Percentiles rank a stretch among this genome's conserved stretches.
These are phyloP conservation scores for Protomyctophum bolini DNA, from an alignment of 2,113 vertebrate genomes.

Conservation along the genomic window DNA sequence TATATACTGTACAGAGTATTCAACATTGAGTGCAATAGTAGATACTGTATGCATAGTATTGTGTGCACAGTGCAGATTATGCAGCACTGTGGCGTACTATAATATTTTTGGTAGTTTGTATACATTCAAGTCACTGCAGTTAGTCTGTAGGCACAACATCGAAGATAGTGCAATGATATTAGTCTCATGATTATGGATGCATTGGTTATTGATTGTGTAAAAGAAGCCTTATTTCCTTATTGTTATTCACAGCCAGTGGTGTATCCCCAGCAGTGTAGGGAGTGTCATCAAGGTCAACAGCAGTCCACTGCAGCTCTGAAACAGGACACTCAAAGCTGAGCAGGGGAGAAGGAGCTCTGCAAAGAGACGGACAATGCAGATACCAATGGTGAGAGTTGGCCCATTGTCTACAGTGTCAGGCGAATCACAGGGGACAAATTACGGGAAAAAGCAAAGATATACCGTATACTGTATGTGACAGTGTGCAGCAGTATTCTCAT, in stretches of 20 bases:
- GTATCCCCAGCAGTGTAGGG: conserved; percentile 57
- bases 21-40: conserved; percentile 23
- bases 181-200: conserved; percentile 44
- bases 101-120: conserved; percentile 39
- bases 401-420: too few species aligned
- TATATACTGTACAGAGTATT: conserved; percentile 41
- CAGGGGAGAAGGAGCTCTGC: conserved; percentile 69
- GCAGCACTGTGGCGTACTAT: conserved; percentile 51
- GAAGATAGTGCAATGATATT: conserved; percentile 33
- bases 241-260: conserved; percentile 61
- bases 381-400: background rate
- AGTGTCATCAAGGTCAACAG: conserved; percentile 70
- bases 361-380: conserved; percentile 23
- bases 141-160: conserved; percentile 58
- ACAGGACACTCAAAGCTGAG: conserved; percentile 71
- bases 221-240: conserved; percentile 28
- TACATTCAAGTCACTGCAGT: conserved; percentile 47
- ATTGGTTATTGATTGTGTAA: conserved; percentile 40
- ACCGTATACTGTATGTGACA: background rate
- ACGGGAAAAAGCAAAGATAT: background rate
- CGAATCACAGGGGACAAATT: background rate
- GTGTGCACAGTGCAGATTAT: conserved; percentile 52
- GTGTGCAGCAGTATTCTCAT: background rate
- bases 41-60: conserved; percentile 45
- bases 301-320: conserved; percentile 64